Evolutionary conservation across 2,797 vertebrate genomes (phyloP).

Genomic region (Falco rusticolus): DNA sequence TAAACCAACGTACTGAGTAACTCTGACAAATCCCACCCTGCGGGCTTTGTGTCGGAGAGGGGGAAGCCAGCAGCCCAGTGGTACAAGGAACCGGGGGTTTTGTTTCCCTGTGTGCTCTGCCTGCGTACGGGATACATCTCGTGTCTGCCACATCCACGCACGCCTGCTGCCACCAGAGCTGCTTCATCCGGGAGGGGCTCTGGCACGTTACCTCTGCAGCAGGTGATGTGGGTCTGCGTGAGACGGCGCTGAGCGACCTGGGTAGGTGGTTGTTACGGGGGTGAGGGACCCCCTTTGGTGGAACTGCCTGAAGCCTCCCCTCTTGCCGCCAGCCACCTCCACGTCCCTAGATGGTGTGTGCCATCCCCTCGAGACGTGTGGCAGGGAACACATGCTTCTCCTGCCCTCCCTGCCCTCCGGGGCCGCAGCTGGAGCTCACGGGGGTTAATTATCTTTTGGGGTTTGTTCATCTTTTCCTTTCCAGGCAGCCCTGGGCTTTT

Average conservation of each 20-base stretch:
- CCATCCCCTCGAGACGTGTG: not conserved
- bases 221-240: rapidly evolving
- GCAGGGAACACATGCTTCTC: too few relatives aligned
- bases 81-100: not conserved
- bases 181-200: not conserved
- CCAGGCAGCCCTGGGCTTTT: not conserved
- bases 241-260: not conserved
- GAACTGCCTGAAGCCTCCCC: not conserved
- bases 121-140: rapidly evolving
- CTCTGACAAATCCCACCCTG: not conserved
- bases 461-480: not conserved
- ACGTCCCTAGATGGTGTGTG: not conserved
- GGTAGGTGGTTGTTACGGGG: too few relatives aligned
- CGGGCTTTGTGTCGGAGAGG: not conserved
- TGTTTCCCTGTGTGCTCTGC: rapidly evolving
- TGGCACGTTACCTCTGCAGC: not conserved
- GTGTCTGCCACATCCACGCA: rapidly evolving
- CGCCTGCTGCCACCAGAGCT: not conserved
- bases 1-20: not conserved
- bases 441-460: not conserved
- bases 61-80: not conserved
- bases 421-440: too few relatives aligned
- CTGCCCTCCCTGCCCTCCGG: not conserved
- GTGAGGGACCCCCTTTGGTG: not conserved
- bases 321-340: not conserved